Evolutionary conservation across 2,113 vertebrate species (phyloP).

Genomic region (Eretmochelys imbricata): DNA sequence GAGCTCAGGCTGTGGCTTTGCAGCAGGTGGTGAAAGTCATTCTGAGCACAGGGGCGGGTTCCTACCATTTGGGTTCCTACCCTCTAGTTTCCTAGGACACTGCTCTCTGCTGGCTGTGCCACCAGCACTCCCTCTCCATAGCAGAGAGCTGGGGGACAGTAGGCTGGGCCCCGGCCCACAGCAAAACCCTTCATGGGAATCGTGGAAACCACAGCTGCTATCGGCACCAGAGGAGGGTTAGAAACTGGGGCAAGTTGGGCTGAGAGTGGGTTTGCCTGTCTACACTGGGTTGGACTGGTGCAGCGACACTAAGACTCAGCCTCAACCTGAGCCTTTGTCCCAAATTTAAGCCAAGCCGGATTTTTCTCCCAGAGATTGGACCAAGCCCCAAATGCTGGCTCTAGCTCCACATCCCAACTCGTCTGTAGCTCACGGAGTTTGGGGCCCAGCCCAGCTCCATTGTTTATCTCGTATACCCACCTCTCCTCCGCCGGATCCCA

Average conservation of each 20-base stretch:
- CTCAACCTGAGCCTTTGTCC: background rate
- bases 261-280: background rate
- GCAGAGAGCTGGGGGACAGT: background rate
- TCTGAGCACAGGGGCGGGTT: accelerated
- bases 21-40: slow-evolving; percentile 11
- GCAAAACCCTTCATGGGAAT: too few species aligned
- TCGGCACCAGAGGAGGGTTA: background rate
- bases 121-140: too few species aligned
- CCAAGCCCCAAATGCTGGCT: background rate
- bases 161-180: background rate
- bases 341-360: background rate
- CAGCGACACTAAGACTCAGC: background rate
- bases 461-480: background rate
- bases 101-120: background rate
- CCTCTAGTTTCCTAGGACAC: background rate
- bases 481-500: background rate
- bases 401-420: background rate
- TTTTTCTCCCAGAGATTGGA: background rate
- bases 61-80: background rate
- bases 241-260: background rate
- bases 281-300: background rate
- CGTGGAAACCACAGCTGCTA: background rate
- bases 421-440: background rate
- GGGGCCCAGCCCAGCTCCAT: background rate
- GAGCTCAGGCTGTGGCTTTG: accelerated